Evolutionary conservation across 2,888 invertebrate species (phyloP).

Genomic region (Hoplodrina blanda): DNA sequence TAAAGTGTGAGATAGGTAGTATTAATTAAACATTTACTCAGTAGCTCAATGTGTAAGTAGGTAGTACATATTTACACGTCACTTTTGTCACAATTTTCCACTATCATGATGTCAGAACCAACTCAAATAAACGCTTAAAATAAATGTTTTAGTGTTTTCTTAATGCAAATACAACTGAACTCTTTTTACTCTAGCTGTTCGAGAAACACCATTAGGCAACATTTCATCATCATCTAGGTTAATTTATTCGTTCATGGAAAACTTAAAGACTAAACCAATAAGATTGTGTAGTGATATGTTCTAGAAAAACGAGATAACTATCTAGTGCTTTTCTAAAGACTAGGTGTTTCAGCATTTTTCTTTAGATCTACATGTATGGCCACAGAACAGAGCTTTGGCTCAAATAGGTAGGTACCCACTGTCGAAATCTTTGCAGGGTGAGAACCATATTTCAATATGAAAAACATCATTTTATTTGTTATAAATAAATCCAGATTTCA

Average conservation of each 20-base stretch:
- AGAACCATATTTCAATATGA: constrained; percentile 1
- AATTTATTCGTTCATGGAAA: constrained; percentile 3
- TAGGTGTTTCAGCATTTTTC: constrained; percentile 30
- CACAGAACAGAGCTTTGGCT: constrained; percentile 36
- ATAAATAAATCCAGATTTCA: constrained; percentile 7
- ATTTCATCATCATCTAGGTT: constrained; percentile 6
- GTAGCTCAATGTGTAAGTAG: constrained; percentile 25
- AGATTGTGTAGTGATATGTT: constrained; percentile 8
- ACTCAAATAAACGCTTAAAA: constrained; percentile 39
- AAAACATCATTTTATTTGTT: constrained; percentile 10
- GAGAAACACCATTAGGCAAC: constrained; percentile 32
- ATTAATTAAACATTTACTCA: constrained; percentile 36
- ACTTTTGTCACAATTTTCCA: constrained; percentile 57
- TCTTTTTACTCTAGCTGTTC: constrained; percentile 26
- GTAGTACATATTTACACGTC: constrained; percentile 38
- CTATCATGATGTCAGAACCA: constrained; percentile 40
- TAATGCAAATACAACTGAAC: constrained; percentile 42
- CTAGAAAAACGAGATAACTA: constrained; percentile 28
- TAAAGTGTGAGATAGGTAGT: constrained; percentile 22
- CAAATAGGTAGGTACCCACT: constrained; percentile 10
- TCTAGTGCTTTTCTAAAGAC: constrained; percentile 18
- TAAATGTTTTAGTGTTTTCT: constrained; percentile 29
- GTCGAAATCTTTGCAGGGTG: constrained; percentile 1
- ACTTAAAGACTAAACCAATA: constrained; percentile 8
- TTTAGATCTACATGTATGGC: constrained; percentile 37